Evolutionary conservation across 2,113 vertebrate species (phyloP).

Genomic region (Eurystomus gularis): DNA sequence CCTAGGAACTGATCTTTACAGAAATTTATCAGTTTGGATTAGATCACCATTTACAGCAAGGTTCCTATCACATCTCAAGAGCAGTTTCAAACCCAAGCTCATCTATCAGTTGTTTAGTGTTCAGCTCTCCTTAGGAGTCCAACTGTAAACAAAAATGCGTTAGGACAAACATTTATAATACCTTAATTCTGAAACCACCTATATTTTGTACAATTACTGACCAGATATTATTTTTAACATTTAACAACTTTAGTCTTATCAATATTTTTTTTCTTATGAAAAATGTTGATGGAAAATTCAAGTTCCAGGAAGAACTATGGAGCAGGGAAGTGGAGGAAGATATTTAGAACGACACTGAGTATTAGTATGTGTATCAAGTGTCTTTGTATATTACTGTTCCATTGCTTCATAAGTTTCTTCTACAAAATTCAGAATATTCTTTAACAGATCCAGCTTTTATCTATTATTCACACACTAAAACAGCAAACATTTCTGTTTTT

Average conservation of each 20-base stretch:
- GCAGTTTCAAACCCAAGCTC: neutral
- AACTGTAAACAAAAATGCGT: neutral
- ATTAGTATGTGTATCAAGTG: neutral
- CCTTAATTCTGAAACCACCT: neutral
- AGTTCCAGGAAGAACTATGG: neutral
- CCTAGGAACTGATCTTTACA: neutral
- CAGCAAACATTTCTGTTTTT: neutral
- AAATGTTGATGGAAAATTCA: constrained; percentile 7
- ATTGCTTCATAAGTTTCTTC: neutral
- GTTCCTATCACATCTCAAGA: neutral
- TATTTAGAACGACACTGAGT: neutral
- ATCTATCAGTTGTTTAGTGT: neutral
- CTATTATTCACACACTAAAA: neutral
- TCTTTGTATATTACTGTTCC: neutral
- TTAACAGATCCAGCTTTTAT: neutral
- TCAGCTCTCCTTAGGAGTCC: neutral
- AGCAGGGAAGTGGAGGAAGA: neutral
- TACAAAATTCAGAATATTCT: neutral
- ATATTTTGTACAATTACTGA: neutral
- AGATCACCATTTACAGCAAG: neutral
- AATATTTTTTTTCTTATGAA: neutral
- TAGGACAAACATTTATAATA: neutral
- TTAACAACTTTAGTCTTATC: neutral
- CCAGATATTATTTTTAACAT: neutral
- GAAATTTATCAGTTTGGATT: neutral